Conservation (phyloP, 2,888 invertebrate genomes). For the Nomada goodeniana region DNA sequence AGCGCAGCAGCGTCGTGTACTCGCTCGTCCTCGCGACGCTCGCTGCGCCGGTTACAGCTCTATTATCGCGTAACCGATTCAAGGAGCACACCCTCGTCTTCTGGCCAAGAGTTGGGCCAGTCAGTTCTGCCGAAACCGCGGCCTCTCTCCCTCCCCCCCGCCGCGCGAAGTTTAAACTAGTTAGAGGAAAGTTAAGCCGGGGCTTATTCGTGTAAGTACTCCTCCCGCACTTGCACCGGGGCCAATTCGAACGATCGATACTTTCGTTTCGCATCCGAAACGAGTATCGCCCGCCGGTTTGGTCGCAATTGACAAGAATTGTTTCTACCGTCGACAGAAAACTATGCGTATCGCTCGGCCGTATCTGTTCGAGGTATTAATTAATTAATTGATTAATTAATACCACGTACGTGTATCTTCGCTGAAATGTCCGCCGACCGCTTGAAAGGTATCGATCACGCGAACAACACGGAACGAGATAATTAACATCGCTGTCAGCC, state of each 20-base stretch:
- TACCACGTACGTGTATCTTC: too few relatives aligned
- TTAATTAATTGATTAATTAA: too few relatives aligned
- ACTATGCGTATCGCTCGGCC: too few relatives aligned
- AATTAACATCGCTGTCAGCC: too few relatives aligned
- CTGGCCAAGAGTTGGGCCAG: constrained; percentile 8
- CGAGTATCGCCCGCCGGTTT: too few relatives aligned
- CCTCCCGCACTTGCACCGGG: constrained; percentile 59
- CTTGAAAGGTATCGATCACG: too few relatives aligned
- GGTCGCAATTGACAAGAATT: too few relatives aligned
- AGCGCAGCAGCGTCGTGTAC: neutral
- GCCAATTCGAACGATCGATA: constrained; percentile 68
- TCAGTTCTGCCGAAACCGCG: constrained; percentile 54
- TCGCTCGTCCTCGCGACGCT: constrained; percentile 25
- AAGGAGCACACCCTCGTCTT: constrained; percentile 16
- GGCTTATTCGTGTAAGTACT: constrained; percentile 71
- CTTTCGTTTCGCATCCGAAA: neutral
- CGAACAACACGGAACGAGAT: too few relatives aligned
- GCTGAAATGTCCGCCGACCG: too few relatives aligned
- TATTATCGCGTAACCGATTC: constrained; percentile 52
- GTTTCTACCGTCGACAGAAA: too few relatives aligned
- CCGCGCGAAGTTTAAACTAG: constrained; percentile 71
- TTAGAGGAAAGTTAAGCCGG: constrained; percentile 70
- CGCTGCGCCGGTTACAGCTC: constrained; percentile 35
- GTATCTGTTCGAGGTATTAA: too few relatives aligned
- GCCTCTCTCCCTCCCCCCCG: constrained; percentile 61